Evolutionary conservation across 2,113 vertebrate genomes (phyloP), one percentile per base, ranked within the genome.

Genomic region (Hoplias malabaricus): DNA sequence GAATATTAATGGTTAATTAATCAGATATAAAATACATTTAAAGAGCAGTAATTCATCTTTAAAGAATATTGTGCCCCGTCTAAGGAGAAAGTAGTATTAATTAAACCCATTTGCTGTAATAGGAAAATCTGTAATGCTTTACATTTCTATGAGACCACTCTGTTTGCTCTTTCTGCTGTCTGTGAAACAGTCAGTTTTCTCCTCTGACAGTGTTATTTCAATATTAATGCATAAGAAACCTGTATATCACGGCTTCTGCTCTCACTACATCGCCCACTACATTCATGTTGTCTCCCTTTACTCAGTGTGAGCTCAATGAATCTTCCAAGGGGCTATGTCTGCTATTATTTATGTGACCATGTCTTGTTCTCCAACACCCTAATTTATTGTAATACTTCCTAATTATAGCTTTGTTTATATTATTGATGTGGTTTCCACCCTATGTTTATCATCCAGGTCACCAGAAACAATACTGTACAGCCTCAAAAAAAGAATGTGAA

Each of bases 401-500:
- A 84, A 72, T 14, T 33, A 33, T 66, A 16, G 19, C 75, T 71
- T 53, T 69, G 21, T 46, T 23, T 31, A 63, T 77, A 36, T 63
- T 63, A 84, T 80, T 82, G 38, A 75, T 84, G 80, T 65, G 82
- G 83, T 78, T 80, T 83, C 40, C 25, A 5, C 13, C 1, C 34
- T 27, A 75, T 46, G 6, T 85, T 86, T 85, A 86, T 87, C 85
- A 86, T 81, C 81, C 85, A 82, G 67, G 80, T 85, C 75, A 82
- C 81, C 62, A 89, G 86, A 86, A 73, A 27, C 65, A 69, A 9
- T 71, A 84, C 72, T 90, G 86, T 92, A 89, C 84, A 90, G 88
- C 85, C 82, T 85, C 79, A 81, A 87, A 65, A 59, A 1, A 90
- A 87, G 88, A 92, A 89, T 91, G 90, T 91, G 81, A 84, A n/a